Base-by-base conservation (phyloP, 1,140 invertebrate genomes). In the Pseudomyrmex cubaensis region DNA sequence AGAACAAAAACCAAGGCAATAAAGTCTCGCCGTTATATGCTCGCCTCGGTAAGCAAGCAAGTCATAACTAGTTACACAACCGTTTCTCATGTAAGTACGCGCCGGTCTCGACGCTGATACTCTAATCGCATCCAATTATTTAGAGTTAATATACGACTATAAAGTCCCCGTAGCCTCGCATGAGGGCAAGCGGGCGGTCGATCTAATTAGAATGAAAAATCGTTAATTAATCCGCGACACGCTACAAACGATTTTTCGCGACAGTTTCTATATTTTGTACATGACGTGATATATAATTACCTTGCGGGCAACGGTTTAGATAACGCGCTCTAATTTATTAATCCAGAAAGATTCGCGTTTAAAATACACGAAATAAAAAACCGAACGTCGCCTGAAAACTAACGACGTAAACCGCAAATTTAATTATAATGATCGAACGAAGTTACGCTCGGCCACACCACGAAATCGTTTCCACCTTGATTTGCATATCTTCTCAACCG, bases 51-150 rank as follows among this genome's bases (percentile, higher is more conserved):
- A 25, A 44, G 50, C 63, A 20, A 25, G 25, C 9, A 56, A 35
- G 35, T 78, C 56, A 57, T 59, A 78, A 78, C 52, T 48, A 78
- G 76, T 70, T 78, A 69, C 76, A 70, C 76, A 78, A 78, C 35
- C 44, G 48, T 78, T 78, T 78, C 76, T 78, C 76, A 57, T 35
- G 52, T 69, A 69, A 70, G 52, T 70, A 35, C 35, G 35, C 63
- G 17, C 50, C 73, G 46, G 15, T 13, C 20, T 17, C 46, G 13
- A 13, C 75, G 75, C 75, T 25, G 52, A 69, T 78, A 70, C 35
- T 57, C 76, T 77, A 77, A 77, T 77, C 63, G n/a, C 63, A 35
- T 78, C 52, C 64, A 13, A 69, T 78, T 78, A 70, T 78, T 78
- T 78, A 78, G 64, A 70, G 76, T 46, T 48, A 70, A 78, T 70